Base-by-base conservation (phyloP, 2,888 invertebrate genomes). In the Phaedon cochleariae region DNA sequence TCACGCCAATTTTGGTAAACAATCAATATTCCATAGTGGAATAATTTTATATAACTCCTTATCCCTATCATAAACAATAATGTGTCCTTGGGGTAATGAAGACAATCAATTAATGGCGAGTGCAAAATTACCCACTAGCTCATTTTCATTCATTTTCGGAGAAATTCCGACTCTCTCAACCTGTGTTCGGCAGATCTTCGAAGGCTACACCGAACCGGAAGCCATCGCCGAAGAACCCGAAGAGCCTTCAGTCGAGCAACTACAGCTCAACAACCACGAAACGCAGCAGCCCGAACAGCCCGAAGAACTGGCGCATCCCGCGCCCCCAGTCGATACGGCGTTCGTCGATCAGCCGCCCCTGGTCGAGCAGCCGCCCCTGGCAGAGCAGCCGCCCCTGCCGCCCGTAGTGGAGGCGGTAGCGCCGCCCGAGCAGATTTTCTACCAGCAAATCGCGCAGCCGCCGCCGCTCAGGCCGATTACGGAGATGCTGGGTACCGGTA, bases 401-500 rank as follows among this genome's bases (percentile, higher is more conserved):
- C 72, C 66, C 5, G 26, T 64, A 9, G 67, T 60, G 49, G 60
- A 46, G 26, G 64, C 29, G 12, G 60, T 63, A 49, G 66, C 69
- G 10, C 69, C 71, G 31, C 85, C 87, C 15, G 85, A 85, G 22
- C 74, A 74, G 9, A 65, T 72, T 41, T 78, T 73, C 26, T 74
- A 73, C 22, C 79, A 71, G 41, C 76, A 74, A 17, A 74, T 74
- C 10, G 73, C 76, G 20, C n/a, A 75, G 49, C 80, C 74, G 51
- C 83, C 77, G 53, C 89, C 87, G 3, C 82, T 84, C 2, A 85
- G 89, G 67, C 92, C 92, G 2, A 87, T 93, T 68, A 87, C 91
- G 10, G 93, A 93, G 78, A 91, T 93, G 29, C 89, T 93, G 72
- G 92, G 92, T 26, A 87, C 89, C 6, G 91, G 92, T 64, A 92